These are phyloP conservation scores for Lepidostoma basale DNA, from an alignment of 1,140 invertebrate genomes.

Conservation along the genomic window DNA sequence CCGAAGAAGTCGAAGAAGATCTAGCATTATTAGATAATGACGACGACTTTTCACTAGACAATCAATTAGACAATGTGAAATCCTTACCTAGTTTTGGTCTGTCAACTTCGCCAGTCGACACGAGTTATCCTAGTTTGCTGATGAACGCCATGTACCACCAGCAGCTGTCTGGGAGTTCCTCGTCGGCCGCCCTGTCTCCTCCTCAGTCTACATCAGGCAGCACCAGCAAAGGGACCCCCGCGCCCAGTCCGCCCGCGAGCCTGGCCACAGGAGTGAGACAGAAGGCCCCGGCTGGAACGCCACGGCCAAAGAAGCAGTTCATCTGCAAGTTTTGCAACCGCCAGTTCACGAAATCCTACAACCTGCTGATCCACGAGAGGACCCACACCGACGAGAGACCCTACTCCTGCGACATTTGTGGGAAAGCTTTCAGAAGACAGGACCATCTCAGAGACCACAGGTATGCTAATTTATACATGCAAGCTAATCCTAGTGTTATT, in stretches of 20 bases:
- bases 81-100: slow-evolving; percentile 51
- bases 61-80: slow-evolving; percentile 58
- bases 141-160: slow-evolving; percentile 67
- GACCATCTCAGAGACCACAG: slow-evolving; percentile 95
- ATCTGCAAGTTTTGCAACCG: slow-evolving; percentile 97
- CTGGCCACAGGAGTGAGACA: slow-evolving; percentile 62
- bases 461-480: slow-evolving; percentile 66
- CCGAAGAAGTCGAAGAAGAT: slow-evolving; percentile 68
- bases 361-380: slow-evolving; percentile 95
- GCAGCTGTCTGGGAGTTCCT: slow-evolving; percentile 58
- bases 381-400: slow-evolving; percentile 98
- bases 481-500: no score
- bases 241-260: slow-evolving; percentile 57
- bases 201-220: slow-evolving; percentile 49
- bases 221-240: slow-evolving; percentile 56
- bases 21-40: slow-evolving; percentile 65
- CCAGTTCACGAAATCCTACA: slow-evolving; percentile 98
- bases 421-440: slow-evolving; percentile 94
- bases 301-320: slow-evolving; percentile 93
- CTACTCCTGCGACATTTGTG: slow-evolving; percentile 97
- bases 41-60: slow-evolving; percentile 61
- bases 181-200: slow-evolving; percentile 54
- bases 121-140: slow-evolving; percentile 64
- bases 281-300: slow-evolving; percentile 64
- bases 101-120: slow-evolving; percentile 61